Base-by-base conservation (phyloP, 2,888 invertebrate species). In the Tricholauxania praeusta region DNA sequence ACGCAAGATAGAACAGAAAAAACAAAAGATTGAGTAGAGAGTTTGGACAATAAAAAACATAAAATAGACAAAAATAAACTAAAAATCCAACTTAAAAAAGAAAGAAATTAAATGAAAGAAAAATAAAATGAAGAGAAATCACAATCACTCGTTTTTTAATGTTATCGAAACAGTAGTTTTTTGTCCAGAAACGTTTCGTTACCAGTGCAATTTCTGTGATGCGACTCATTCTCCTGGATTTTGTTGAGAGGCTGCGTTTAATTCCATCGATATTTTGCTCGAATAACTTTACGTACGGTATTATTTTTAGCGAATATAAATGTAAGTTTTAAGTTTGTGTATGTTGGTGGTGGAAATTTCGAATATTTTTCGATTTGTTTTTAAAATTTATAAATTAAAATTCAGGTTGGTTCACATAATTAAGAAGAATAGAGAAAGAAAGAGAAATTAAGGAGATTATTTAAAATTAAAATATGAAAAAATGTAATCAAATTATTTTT, bases 201-300 rank as follows among this genome's bases (percentile, higher is more conserved):
- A 95, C 95, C 94, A 93, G 90, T 87, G 93, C 91, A 88, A 94
- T 90, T 89, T 93, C 92, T 85, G 93, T 92, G 89, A 94, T 94
- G 89, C 93, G 90, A 89, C 94, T 94, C 90, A 94, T 93, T 90
- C 92, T 91, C 86, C 93, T 91, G 87, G 94, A 91, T 88, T 91
- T 91, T 84, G 90, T 90, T 81, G 94, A 93, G 80, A 94, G 90
- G 83, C 93, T 93, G 88, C 92, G 91, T 91, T 95, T 95, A 88
- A 95, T 90, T 85, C 94, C 93, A 86, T 91, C 92, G 89, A 95
- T 94, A 88, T 95, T 94, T 90, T 94, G 94, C 90, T 95, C 95
- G 93, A 94, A 95, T 84, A 95, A 90, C 93, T 94, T 79, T 77
- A 86, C 76, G 70, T 10, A 7, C 7, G 7, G 1, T 39, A 39